A percentile compares a stretch with the other conserved stretches of the same genome.
These are phyloP conservation scores for Oscheius sp. DNA, from an alignment of 1,140 invertebrate species.

Conservation along the genomic window DNA sequence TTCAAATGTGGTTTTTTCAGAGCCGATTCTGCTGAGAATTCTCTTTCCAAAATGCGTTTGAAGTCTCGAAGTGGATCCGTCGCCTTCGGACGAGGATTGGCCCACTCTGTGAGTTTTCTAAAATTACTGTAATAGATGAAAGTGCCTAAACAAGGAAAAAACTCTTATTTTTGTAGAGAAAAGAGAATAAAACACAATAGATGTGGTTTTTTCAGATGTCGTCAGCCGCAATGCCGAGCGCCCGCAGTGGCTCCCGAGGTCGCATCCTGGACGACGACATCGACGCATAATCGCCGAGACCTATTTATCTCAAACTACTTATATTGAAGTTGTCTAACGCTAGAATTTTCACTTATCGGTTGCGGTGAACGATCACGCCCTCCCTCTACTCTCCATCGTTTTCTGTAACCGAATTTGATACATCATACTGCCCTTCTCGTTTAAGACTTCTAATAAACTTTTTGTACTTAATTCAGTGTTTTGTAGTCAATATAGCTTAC, in stretches of 20 bases:
- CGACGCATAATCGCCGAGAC: slow-evolving; percentile 4
- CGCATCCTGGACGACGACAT: slow-evolving; percentile 28
- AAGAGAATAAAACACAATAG: too few relatives aligned
- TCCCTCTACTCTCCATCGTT: neutral
- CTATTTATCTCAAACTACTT: slow-evolving; percentile 1
- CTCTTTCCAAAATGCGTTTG: slow-evolving; percentile 93
- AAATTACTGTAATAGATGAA: neutral
- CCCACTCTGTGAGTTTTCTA: slow-evolving; percentile 25
- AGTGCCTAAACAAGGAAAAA: too few relatives aligned
- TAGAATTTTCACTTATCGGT: neutral
- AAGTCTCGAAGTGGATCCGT: slow-evolving; percentile 74
- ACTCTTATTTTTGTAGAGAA: too few relatives aligned
- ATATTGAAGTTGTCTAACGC: neutral
- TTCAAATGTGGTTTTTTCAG: slow-evolving; percentile 63
- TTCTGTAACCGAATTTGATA: neutral
- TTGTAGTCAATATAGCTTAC: too few relatives aligned
- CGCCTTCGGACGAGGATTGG: slow-evolving; percentile 35
- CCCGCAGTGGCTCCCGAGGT: slow-evolving; percentile 26
- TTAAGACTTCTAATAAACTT: slow-evolving; percentile 6
- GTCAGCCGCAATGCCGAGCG: slow-evolving; percentile 7
- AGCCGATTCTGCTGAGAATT: slow-evolving; percentile 92
- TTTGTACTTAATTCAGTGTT: too few relatives aligned
- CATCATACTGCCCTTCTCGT: neutral
- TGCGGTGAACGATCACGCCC: neutral
- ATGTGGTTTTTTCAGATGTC: slow-evolving; percentile 16